Conservation (phyloP, 2,113 vertebrate species). For the Canis aureus region DNA sequence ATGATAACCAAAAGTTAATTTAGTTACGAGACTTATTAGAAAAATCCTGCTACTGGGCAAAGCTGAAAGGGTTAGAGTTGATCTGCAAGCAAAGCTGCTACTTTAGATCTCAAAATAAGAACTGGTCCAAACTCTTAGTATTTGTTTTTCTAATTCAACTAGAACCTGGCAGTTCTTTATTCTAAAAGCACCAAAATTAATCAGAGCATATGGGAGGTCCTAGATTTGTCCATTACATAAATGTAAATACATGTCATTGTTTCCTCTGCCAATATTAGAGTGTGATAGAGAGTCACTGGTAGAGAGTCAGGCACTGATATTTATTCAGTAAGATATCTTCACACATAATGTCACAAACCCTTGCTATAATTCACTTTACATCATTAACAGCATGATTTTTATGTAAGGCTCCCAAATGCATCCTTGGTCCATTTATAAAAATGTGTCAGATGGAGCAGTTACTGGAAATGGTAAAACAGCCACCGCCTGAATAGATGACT, state of each 20-base stretch:
- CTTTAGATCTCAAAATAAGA: conserved; percentile 4
- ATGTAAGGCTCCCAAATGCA: neutral
- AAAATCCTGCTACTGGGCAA: conserved; percentile 2
- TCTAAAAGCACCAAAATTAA: conserved; percentile 25
- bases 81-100: conserved; percentile 8
- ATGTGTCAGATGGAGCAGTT: neutral
- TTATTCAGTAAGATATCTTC: neutral
- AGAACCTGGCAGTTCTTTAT: neutral
- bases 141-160: neutral
- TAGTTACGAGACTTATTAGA: conserved; percentile 8
- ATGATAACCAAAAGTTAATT: neutral
- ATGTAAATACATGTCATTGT: neutral
- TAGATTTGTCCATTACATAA: neutral
- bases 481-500: neutral
- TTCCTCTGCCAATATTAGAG: conserved; percentile 8
- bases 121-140: neutral
- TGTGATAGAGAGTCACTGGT: neutral
- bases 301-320: neutral
- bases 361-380: neutral
- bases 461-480: neutral
- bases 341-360: neutral
- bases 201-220: neutral
- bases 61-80: neutral
- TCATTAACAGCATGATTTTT: neutral
- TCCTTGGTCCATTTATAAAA: neutral